Evolutionary conservation across 2,888 invertebrate genomes (phyloP).

Genomic region (Alloscopus bannaensis): DNA sequence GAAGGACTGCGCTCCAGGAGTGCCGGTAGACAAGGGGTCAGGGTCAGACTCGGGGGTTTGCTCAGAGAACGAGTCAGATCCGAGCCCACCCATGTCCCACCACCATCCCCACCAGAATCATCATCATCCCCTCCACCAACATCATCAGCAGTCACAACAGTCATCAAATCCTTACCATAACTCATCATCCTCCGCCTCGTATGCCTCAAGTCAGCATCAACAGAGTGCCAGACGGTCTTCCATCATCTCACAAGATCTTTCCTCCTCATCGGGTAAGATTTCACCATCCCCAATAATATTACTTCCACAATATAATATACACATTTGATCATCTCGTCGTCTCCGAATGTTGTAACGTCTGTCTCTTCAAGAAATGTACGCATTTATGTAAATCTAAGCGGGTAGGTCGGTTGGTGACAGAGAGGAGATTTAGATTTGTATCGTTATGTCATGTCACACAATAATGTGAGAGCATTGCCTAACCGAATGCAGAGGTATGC

Average conservation of each 20-base stretch:
- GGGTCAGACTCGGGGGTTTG: constrained; percentile 72
- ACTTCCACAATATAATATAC: background rate
- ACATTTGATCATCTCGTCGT: too few relatives aligned
- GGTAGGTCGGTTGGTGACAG: constrained; percentile 29
- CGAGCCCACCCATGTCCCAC: constrained; percentile 66
- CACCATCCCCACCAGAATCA: background rate
- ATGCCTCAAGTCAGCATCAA: constrained; percentile 36
- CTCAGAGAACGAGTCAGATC: constrained; percentile 72
- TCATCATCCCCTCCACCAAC: constrained; percentile 8
- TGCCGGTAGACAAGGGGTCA: constrained; percentile 68
- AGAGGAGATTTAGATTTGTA: constrained; percentile 14
- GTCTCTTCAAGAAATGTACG: too few relatives aligned
- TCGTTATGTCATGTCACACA: constrained; percentile 8
- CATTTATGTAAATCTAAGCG: too few relatives aligned
- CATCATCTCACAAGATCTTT: constrained; percentile 49
- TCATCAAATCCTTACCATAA: constrained; percentile 20
- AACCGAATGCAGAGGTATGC: constrained; percentile 11
- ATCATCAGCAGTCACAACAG: background rate
- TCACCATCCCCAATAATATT: background rate
- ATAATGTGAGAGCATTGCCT: background rate
- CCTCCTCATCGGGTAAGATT: constrained; percentile 42
- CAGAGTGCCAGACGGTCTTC: constrained; percentile 38
- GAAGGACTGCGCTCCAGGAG: constrained; percentile 55
- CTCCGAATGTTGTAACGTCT: too few relatives aligned
- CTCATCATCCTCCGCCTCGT: constrained; percentile 17